phyloP scores from a whole-genome alignment of 2,888 invertebrate genomes.

The Tachina fera region DNA sequence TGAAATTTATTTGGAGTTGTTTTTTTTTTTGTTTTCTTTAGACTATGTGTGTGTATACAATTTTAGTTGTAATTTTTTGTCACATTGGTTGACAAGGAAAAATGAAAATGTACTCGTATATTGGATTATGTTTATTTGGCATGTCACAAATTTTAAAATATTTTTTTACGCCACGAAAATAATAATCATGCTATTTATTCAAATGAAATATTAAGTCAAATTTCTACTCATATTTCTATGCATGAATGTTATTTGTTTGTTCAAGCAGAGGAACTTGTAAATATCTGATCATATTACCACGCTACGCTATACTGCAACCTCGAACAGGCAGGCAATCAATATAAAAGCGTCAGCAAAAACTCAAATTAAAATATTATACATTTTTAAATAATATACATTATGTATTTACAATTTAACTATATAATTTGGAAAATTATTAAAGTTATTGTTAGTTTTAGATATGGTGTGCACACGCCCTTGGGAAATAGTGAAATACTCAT shows the following conservation, averaged over 20 bases:
- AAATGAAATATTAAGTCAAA: slow-evolving; percentile 41
- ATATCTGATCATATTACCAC: slow-evolving; percentile 65
- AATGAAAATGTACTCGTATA: not conserved
- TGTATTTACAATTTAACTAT: not conserved
- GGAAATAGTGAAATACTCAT: not conserved
- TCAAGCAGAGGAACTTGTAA: slow-evolving; percentile 39
- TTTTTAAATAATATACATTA: not conserved
- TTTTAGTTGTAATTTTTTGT: slow-evolving; percentile 62
- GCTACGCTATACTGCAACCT: not conserved
- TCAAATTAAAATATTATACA: not conserved
- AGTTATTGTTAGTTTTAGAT: not conserved
- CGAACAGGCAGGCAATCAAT: not conserved
- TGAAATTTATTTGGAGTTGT: slow-evolving; percentile 4
- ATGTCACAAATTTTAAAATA: not conserved
- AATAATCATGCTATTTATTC: slow-evolving; percentile 20
- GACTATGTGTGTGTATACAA: not conserved
- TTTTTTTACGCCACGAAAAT: slow-evolving; percentile 24
- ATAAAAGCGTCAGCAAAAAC: slow-evolving; percentile 55
- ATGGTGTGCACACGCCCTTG: not conserved
- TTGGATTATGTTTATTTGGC: slow-evolving; percentile 24
- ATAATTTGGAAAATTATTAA: slow-evolving; percentile 10
- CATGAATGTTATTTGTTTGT: not conserved
- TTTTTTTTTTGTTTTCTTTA: not conserved
- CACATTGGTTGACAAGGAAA: slow-evolving; percentile 39
- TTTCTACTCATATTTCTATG: slow-evolving; percentile 17